Evolutionary conservation across 2,113 vertebrate species (phyloP), one percentile per base, ranked within the genome.

Genomic region (Chloropsis cyanopogon): DNA sequence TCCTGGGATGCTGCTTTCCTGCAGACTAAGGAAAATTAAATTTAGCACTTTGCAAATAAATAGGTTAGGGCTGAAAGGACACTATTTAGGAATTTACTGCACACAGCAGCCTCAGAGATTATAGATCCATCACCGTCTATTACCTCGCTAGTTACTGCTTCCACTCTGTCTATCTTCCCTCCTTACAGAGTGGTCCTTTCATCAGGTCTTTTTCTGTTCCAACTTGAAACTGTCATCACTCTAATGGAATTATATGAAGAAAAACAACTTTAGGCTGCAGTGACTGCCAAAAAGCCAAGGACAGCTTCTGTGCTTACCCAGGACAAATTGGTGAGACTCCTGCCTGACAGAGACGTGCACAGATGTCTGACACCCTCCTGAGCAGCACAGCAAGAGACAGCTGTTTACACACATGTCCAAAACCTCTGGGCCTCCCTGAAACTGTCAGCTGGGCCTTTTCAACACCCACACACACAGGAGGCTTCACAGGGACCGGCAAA

Each of bases 41-140:
- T 97, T 96, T 96, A 97, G 97, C 95, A 94, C 94, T 97, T 97
- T 93, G 90, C 95, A 97, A 96, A 97, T 96, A 97, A 97, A 97
- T 96, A 96, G 96, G 97, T 94, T 96, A 96, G 96, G 75, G 95
- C 96, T 96, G 95, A 96, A 97, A 97, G 96, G 95, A 96, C 93
- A 88, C 93, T 96, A 88, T 97, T 96, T 93, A 96, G 94, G 96
- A 96, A 97, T 96, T 94, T 96, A 96, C 81, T 95, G 96, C 94
- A 95, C 91, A 94, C 93, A 95, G 88, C 90, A 85, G 89, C 92
- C 84, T 88, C 85, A 29, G 92, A 96, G 92, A 96, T 97, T 97
- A 96, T 85, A 94, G 93, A 97, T 95, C 96, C 89, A 96, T 96
- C 95, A 97, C 85, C 85, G 7, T 92, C 96, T 97, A 97, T 97